Conservation (phyloP, 2,113 vertebrate genomes). For the Pongo pygmaeus region DNA sequence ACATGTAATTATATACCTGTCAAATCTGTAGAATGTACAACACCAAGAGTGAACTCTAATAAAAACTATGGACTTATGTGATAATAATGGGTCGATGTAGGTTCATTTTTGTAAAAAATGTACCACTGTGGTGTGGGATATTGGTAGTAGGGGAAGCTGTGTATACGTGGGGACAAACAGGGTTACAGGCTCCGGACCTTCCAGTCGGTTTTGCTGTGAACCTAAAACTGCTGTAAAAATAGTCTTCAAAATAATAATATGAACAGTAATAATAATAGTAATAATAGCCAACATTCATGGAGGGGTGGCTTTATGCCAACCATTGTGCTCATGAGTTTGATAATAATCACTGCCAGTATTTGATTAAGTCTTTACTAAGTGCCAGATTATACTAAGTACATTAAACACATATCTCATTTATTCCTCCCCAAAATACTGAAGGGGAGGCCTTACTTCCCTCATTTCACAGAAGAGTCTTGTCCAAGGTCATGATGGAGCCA, state of each 20-base stretch:
- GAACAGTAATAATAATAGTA: too few species aligned
- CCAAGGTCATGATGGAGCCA: neutral
- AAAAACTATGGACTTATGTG: neutral
- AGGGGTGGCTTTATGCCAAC: neutral
- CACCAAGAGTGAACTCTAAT: neutral
- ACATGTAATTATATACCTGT: too few species aligned
- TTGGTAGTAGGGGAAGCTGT: neutral
- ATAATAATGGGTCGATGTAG: too few species aligned
- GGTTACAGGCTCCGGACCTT: neutral
- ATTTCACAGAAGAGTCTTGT: neutral
- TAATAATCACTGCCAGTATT: neutral
- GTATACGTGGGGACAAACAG: fast-evolving
- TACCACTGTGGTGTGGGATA: neutral
- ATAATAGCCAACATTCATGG: neutral
- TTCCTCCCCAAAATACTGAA: neutral
- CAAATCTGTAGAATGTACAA: neutral
- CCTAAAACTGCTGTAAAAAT: neutral
- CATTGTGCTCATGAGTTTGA: neutral
- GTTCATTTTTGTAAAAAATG: neutral
- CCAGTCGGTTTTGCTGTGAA: neutral
- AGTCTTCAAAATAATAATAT: too few species aligned
- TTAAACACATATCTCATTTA: neutral
- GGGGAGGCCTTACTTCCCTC: neutral
- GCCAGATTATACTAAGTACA: neutral
- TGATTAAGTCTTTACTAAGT: neutral